These are phyloP conservation scores for Microtus pennsylvanicus DNA, from an alignment of 2,113 vertebrate genomes.

Conservation along the genomic window DNA sequence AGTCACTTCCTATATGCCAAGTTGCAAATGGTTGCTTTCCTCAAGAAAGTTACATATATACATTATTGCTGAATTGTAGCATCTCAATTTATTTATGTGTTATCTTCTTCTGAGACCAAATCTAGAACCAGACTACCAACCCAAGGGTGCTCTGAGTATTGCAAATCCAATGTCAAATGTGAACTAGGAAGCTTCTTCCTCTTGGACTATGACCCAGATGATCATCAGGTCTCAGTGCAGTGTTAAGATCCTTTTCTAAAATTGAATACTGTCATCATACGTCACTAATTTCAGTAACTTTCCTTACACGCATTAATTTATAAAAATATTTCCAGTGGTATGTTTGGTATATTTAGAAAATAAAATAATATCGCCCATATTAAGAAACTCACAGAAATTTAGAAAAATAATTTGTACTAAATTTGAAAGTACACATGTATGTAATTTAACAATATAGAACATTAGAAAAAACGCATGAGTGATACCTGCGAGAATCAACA, in stretches of 20 bases:
- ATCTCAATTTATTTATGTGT: background rate
- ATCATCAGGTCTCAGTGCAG: background rate
- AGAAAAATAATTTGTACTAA: background rate
- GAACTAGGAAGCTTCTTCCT: background rate
- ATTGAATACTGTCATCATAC: background rate
- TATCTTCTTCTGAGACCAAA: background rate
- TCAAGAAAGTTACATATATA: background rate
- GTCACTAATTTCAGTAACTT: background rate
- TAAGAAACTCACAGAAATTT: background rate
- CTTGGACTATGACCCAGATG: background rate
- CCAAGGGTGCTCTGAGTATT: too few species aligned
- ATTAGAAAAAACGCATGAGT: background rate
- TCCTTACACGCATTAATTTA: background rate
- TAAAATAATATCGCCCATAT: background rate
- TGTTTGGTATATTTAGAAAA: background rate
- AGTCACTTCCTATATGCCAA: background rate
- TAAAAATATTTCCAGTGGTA: background rate
- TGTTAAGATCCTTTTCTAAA: background rate
- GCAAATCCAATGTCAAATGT: background rate
- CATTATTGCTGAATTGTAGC: background rate
- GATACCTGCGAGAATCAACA: background rate
- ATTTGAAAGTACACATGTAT: background rate
- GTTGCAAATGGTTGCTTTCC: background rate
- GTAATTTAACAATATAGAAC: background rate
- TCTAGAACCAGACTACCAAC: background rate